Evolutionary conservation across 1,140 invertebrate genomes (phyloP).

Genomic region (Melipona quadrifasciata): DNA sequence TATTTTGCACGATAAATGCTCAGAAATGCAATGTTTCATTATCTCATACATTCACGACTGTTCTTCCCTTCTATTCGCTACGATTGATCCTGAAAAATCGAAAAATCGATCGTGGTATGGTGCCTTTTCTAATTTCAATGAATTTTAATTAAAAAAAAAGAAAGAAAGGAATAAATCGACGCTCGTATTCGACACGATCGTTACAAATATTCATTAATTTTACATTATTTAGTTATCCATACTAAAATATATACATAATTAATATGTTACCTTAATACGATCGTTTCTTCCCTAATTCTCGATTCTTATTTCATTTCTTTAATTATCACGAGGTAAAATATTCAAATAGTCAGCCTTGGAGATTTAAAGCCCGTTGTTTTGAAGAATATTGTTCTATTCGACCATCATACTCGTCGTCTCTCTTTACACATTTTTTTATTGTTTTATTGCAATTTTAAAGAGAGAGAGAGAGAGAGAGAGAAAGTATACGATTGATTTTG

Average conservation of each 20-base stretch:
- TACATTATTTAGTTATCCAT: constrained; percentile 15
- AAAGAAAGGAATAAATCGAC: constrained; percentile 1
- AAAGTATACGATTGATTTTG: not conserved
- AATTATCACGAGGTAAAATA: constrained; percentile 20
- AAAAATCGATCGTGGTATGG: not conserved
- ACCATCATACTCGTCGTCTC: not conserved
- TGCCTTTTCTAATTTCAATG: not conserved
- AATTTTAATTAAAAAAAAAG: not conserved
- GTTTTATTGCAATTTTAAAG: not conserved
- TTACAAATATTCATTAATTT: constrained; percentile 32
- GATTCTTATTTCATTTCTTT: not conserved
- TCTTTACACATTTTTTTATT: not conserved
- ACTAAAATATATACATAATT: constrained; percentile 37
- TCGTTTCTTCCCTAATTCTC: constrained; percentile 10
- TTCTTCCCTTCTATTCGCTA: not conserved
- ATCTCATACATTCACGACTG: not conserved
- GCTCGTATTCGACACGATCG: not conserved
- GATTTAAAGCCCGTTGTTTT: not conserved
- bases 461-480: not conserved
- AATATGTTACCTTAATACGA: not conserved
- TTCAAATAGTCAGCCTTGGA: not conserved
- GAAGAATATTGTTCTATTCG: not conserved
- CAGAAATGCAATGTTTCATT: not conserved
- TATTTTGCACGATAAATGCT: not conserved
- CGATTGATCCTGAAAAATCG: not conserved